Evolutionary conservation across 2,797 vertebrate species (phyloP).

Genomic region (Staurois parvus): DNA sequence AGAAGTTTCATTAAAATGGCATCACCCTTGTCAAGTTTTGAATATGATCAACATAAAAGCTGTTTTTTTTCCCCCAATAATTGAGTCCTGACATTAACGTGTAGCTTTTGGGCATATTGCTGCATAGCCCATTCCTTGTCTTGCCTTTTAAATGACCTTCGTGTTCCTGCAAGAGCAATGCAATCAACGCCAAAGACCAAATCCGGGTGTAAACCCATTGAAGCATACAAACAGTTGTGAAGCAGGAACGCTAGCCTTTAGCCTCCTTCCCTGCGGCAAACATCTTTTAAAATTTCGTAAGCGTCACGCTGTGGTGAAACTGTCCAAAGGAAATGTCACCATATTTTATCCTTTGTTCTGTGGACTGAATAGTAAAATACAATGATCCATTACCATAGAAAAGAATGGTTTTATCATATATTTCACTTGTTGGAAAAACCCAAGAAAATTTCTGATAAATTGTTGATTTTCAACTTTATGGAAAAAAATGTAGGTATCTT

Average conservation of each 20-base stretch:
- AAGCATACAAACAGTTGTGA: slow-evolving; percentile 89
- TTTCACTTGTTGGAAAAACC: slow-evolving; percentile 47
- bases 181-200: slow-evolving; percentile 98
- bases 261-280: slow-evolving; percentile 77
- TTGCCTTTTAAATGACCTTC: slow-evolving; percentile 86
- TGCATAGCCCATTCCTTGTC: slow-evolving; percentile 83
- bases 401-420: slow-evolving; percentile 55
- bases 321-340: slow-evolving; percentile 80
- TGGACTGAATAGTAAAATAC: slow-evolving; percentile 61
- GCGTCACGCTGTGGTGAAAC: slow-evolving; percentile 76
- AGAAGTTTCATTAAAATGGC: slow-evolving; percentile 66
- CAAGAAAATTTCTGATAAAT: not conserved
- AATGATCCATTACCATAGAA: slow-evolving; percentile 59
- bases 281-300: slow-evolving; percentile 77
- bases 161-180: slow-evolving; percentile 93
- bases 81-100: slow-evolving; percentile 99
- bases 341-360: slow-evolving; percentile 65
- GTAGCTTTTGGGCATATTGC: slow-evolving; percentile 94
- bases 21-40: slow-evolving; percentile 84
- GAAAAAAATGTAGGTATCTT: too few relatives aligned
- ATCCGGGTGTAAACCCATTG: slow-evolving; percentile 94
- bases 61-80: slow-evolving; percentile 83
- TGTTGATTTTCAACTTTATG: too few relatives aligned
- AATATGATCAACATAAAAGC: slow-evolving; percentile 92
- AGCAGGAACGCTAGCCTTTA: slow-evolving; percentile 76